phyloP scores from a whole-genome alignment of 2,797 vertebrate species.

The Tapera naevia region DNA sequence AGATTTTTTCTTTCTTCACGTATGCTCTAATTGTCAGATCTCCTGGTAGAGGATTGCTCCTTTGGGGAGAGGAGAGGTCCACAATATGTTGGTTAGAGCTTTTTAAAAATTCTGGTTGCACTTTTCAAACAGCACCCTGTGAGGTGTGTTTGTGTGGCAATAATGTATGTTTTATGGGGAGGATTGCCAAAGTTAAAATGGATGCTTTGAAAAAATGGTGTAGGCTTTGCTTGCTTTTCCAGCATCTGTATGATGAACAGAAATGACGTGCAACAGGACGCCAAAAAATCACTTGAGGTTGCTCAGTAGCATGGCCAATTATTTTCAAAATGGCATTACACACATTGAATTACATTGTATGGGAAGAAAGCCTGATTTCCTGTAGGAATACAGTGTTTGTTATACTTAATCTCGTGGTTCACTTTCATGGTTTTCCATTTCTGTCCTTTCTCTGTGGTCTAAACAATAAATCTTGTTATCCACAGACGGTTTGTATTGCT shows the following conservation, averaged over 20 bases:
- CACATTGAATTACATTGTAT: neutral
- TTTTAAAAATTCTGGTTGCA: neutral
- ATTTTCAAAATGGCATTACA: neutral
- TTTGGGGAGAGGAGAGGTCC: neutral
- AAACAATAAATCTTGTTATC: neutral
- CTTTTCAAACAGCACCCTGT: neutral
- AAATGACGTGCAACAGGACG: neutral
- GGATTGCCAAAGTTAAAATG: neutral
- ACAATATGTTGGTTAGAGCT: neutral
- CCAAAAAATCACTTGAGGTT: neutral
- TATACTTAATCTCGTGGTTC: constrained; percentile 9
- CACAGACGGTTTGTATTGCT: neutral
- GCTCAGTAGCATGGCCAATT: rapidly evolving
- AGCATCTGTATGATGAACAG: neutral
- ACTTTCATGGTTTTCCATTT: constrained; percentile 6
- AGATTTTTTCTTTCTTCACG: neutral
- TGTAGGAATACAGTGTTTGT: neutral
- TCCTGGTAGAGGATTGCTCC: neutral
- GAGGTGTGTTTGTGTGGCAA: neutral
- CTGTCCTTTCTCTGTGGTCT: neutral
- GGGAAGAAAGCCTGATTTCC: neutral
- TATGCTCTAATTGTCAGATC: neutral
- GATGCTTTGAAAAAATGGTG: neutral
- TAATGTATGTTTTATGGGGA: neutral
- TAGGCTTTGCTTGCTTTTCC: neutral